A percentile compares a stretch with the other conserved stretches of the same genome.
These are phyloP conservation scores for Hedychridium roseum DNA, from an alignment of 2,888 invertebrate species.

Conservation along the genomic window DNA sequence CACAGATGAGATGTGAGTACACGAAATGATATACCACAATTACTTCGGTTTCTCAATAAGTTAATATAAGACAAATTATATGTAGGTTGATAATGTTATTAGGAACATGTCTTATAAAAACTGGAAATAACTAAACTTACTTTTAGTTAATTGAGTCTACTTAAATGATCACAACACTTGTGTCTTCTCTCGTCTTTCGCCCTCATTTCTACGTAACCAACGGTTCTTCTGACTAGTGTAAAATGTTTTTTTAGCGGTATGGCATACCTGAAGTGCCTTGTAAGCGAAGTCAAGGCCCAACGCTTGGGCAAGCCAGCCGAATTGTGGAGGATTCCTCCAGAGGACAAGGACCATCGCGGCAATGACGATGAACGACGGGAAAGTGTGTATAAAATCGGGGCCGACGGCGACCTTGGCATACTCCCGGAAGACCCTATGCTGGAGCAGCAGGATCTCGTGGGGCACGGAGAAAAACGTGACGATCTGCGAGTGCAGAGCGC, in stretches of 20 bases:
- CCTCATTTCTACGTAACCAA: too few relatives aligned
- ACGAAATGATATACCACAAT: too few relatives aligned
- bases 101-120: too few relatives aligned
- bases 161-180: too few relatives aligned
- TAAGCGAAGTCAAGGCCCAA: slow-evolving; percentile 22
- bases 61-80: too few relatives aligned
- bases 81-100: too few relatives aligned
- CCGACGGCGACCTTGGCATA: slow-evolving; percentile 55
- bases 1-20: too few relatives aligned
- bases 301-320: slow-evolving; percentile 11
- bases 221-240: not conserved
- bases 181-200: too few relatives aligned
- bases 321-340: slow-evolving; percentile 48
- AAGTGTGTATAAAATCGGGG: slow-evolving; percentile 55
- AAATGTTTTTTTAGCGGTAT: not conserved
- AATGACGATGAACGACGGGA: slow-evolving; percentile 52
- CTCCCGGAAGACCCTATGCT: slow-evolving; percentile 51
- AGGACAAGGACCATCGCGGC: slow-evolving; percentile 40
- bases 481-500: slow-evolving; percentile 45
- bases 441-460: slow-evolving; percentile 46
- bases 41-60: too few relatives aligned
- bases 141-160: too few relatives aligned
- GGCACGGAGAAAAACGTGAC: slow-evolving; percentile 47
- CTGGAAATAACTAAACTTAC: too few relatives aligned
- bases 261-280: slow-evolving; percentile 43